Percentiles rank a stretch among this genome's conserved stretches.
Conservation (phyloP, 2,888 invertebrate species). For the Eilema caniola region DNA sequence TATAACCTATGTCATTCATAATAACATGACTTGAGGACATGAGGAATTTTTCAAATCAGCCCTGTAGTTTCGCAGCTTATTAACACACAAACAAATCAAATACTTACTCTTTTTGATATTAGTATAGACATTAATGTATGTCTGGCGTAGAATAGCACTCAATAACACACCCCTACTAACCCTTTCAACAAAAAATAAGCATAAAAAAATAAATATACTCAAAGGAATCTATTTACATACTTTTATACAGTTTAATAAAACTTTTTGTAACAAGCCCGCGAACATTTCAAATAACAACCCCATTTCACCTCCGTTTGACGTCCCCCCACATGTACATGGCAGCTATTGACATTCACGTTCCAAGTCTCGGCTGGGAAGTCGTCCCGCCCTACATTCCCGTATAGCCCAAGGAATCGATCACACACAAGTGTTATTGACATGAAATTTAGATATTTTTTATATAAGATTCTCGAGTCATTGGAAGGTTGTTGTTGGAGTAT, state of each 20-base stretch:
- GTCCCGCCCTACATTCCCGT: constrained; percentile 13
- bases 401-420: constrained; percentile 19
- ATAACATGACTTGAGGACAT: too few relatives aligned
- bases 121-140: too few relatives aligned
- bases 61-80: too few relatives aligned
- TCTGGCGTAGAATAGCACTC: too few relatives aligned
- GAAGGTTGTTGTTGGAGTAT: not conserved
- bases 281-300: constrained; percentile 7
- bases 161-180: not conserved
- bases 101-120: too few relatives aligned
- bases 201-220: not conserved
- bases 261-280: constrained; percentile 1
- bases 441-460: constrained; percentile 15
- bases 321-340: not conserved
- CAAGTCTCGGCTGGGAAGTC: constrained; percentile 13
- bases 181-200: not conserved
- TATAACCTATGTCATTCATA: too few relatives aligned
- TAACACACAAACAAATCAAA: too few relatives aligned
- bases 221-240: not conserved
- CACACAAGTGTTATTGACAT: constrained; percentile 14
- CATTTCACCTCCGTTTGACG: not conserved
- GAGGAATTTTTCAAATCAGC: too few relatives aligned
- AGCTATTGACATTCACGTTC: constrained; percentile 14
- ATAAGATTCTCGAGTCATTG: not conserved
- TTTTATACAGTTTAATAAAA: constrained; percentile 4